Base-by-base conservation (phyloP, 2,888 invertebrate species). In the Masnerella sp. region DNA sequence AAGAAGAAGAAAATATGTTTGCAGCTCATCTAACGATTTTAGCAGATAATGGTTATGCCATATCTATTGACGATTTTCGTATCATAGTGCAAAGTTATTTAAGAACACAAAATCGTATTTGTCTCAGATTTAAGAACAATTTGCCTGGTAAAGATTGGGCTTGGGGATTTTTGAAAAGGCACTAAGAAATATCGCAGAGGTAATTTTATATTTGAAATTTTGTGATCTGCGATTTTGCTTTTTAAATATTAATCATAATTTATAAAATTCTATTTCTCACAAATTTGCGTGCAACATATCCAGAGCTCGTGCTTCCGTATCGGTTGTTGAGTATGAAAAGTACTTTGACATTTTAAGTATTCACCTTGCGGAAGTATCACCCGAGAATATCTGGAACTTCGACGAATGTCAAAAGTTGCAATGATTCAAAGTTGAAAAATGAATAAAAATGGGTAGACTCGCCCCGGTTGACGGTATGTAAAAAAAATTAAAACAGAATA, bases 161-260 rank as follows among this genome's bases (percentile, higher is more conserved):
- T 14, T 8, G 17, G 8, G 17, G 38, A 38, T 38, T 38, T 15
- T 38, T 38, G 8, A 38, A 15, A 12, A 38, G 38, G 15, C 38
- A 38, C 17, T 15, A 15, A 15, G 38, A 38, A 15, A 15, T 38
- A 15, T 14, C 38, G 14, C 38, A 38, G 17, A 38, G 22, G 17
- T n/a, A 8, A 22, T 32, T 3, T 12, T 18, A 22, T 8, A 42
- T 72, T 8, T 22, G 34, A n/a, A n/a, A n/a, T n/a, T n/a, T n/a
- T n/a, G n/a, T n/a, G n/a, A n/a, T n/a, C n/a, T n/a, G n/a, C n/a
- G n/a, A n/a, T n/a, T n/a, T n/a, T n/a, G n/a, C n/a, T n/a, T n/a
- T n/a, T n/a, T n/a, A n/a, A 64, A 70, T 25, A 62, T 70, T 45
- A 25, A 25, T 25, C 7, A 5, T 25, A 25, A 25, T 25, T 25